These are phyloP conservation scores for Troides aeacus DNA, from an alignment of 2,888 invertebrate species.

Conservation along the genomic window DNA sequence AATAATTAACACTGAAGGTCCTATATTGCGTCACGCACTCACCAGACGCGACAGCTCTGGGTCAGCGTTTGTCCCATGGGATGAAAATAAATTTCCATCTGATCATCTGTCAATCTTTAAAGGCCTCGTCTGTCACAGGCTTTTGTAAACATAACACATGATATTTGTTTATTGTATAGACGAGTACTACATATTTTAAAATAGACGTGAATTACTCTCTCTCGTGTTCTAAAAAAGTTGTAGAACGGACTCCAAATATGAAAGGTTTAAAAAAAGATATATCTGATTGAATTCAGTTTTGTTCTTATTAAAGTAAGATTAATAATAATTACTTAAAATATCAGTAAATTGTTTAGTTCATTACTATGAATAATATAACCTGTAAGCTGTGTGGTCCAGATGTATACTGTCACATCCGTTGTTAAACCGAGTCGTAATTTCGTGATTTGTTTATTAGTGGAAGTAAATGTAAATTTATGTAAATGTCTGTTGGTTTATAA, in stretches of 20 bases:
- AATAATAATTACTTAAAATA: no score
- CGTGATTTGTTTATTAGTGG: no score
- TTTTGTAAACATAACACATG: not conserved
- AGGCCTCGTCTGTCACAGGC: constrained; percentile 22
- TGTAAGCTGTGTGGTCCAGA: not conserved
- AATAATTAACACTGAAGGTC: constrained; percentile 26
- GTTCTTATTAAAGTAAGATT: no score
- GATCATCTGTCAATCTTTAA: constrained; percentile 29
- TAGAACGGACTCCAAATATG: not conserved
- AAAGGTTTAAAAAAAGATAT: not conserved
- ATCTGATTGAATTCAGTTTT: no score
- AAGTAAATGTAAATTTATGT: not conserved
- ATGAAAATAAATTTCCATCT: constrained; percentile 30
- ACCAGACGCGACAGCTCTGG: constrained; percentile 28
- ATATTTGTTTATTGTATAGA: not conserved
- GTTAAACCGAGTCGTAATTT: not conserved
- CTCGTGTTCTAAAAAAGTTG: not conserved
- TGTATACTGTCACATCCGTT: not conserved
- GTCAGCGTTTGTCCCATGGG: constrained; percentile 23
- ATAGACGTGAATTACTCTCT: no score
- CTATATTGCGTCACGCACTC: constrained; percentile 25
- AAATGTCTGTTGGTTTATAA: not conserved
- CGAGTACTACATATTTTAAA: not conserved
- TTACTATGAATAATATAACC: not conserved
- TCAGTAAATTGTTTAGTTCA: not conserved